Conservation (phyloP, 2,888 invertebrate genomes). For the Scelioninae gen. 1 region DNA sequence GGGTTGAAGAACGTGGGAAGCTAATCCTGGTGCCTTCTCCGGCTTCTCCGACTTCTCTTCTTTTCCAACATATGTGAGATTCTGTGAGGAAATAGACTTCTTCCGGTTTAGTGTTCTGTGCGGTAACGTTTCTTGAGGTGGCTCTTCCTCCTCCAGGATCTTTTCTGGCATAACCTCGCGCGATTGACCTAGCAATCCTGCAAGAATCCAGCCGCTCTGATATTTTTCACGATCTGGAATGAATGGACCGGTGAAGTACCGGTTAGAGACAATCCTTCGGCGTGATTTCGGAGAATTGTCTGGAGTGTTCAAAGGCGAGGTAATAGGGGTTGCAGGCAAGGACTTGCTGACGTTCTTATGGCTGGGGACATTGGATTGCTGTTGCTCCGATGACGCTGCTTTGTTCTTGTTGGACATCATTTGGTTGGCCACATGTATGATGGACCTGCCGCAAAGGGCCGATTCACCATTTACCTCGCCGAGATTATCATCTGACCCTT, state of each 20-base stretch:
- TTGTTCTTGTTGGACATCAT: conserved; percentile 80
- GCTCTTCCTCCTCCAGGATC: conserved; percentile 87
- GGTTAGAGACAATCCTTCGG: conserved; percentile 85
- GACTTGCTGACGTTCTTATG: conserved; percentile 87
- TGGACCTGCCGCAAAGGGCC: conserved; percentile 89
- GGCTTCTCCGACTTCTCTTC: conserved; percentile 73
- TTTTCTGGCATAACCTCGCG: conserved; percentile 86
- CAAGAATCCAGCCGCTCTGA: conserved; percentile 88
- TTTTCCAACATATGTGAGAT: conserved; percentile 80
- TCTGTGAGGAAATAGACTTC: conserved; percentile 83
- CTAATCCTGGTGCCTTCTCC: conserved; percentile 78
- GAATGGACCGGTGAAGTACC: conserved; percentile 87
- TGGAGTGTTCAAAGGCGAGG: conserved; percentile 87
- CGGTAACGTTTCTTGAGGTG: conserved; percentile 75
- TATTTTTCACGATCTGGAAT: conserved; percentile 82
- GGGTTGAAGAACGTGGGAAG: conserved; percentile 83
- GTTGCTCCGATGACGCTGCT: conserved; percentile 62
- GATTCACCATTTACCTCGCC: conserved; percentile 84
- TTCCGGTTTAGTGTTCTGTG: conserved; percentile 81
- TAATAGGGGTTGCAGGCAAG: conserved; percentile 88
- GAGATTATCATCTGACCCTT: conserved; percentile 89
- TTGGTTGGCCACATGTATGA: conserved; percentile 85
- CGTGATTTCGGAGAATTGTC: conserved; percentile 86
- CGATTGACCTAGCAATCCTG: conserved; percentile 88
- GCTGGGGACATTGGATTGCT: conserved; percentile 63